Evolutionary conservation across 2,797 vertebrate species (phyloP), one percentile per base, ranked within the genome.

Genomic region (Cheirogaleus major): DNA sequence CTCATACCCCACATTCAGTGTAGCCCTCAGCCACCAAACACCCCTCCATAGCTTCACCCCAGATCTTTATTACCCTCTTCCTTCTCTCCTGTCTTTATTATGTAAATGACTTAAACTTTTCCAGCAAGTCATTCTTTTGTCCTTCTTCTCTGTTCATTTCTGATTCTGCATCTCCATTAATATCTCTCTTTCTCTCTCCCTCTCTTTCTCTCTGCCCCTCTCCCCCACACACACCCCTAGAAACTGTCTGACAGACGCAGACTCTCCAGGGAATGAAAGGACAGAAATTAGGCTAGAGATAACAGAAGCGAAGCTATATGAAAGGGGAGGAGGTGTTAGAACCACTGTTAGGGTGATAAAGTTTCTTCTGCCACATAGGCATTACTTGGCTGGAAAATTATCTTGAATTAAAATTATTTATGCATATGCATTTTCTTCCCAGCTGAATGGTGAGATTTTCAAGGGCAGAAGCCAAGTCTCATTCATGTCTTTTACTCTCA

Each of bases 321-420:
- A 83, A 84, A 86, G 13, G 4, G 5, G 13, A 75, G 7, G 57
- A 61, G 22, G 30, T 35, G 14, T 59, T 89, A 17, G 27, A 76
- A 76, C 14, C 18, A 59, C 45, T 27, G 13, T 25, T 43, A 65
- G 8, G 10, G 76, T 75, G 91, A 73, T 69, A 91, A 79, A 67
- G 25, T 63, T 41, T 75, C 78, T 52, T 55, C 48, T 65, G 13
- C 18, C n/a, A 92, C 17, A 48, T 38, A 70, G 18, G 45, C 55
- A 67, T 75, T 83, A 81, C 48, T 67, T 65, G 22, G 84, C 76
- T 93, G 45, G 57, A 95, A 97, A 96, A 96, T 22, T 70, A 79
- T 27, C 50, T 93, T 30, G 5, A 82, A 89, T 92, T 80, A 78
- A 87, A 96, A 76, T 95, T 69, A 84, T 86, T 70, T 95, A 20